Evolutionary conservation across 2,888 invertebrate genomes (phyloP).

Genomic region (Molorchus minor): DNA sequence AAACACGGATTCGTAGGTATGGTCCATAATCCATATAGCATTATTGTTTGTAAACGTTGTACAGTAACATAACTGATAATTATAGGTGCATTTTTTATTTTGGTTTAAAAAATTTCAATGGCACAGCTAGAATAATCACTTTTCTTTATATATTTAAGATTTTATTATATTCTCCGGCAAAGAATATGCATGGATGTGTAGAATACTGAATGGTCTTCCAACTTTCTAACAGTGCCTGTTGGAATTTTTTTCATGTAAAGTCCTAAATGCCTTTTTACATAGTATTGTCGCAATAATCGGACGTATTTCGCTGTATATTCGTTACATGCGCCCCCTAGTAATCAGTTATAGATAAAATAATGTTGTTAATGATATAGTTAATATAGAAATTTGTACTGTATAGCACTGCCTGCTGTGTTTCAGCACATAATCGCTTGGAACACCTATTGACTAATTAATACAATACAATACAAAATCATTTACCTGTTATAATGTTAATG

Average conservation of each 20-base stretch:
- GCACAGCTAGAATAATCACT: conserved; percentile 43
- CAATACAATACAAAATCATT: conserved; percentile 60
- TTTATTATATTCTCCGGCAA: conserved; percentile 41
- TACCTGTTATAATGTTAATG: conserved; percentile 64
- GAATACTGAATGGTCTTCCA: conserved; percentile 58
- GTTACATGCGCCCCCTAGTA: conserved; percentile 45
- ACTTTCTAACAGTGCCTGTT: conserved; percentile 51
- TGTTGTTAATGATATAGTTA: conserved; percentile 47
- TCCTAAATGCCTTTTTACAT: conserved; percentile 16
- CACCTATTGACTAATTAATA: conserved; percentile 63
- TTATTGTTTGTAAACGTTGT: conserved; percentile 40
- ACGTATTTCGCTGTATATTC: conserved; percentile 9
- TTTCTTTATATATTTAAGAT: conserved; percentile 33
- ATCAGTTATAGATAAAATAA: conserved; percentile 48
- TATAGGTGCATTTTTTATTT: conserved; percentile 44
- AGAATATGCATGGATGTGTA: conserved; percentile 47
- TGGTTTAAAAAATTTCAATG: conserved; percentile 40
- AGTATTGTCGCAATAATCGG: conserved; percentile 17
- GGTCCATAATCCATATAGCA: conserved; percentile 36
- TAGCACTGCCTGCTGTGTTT: conserved; percentile 65
- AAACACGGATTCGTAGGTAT: conserved; percentile 38
- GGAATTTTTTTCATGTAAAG: conserved; percentile 28
- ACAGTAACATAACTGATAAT: conserved; percentile 41
- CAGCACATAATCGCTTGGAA: conserved; percentile 64
- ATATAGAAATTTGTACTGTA: conserved; percentile 59